Conservation (phyloP, 2,888 invertebrate species). For the Cephus pulcher region DNA sequence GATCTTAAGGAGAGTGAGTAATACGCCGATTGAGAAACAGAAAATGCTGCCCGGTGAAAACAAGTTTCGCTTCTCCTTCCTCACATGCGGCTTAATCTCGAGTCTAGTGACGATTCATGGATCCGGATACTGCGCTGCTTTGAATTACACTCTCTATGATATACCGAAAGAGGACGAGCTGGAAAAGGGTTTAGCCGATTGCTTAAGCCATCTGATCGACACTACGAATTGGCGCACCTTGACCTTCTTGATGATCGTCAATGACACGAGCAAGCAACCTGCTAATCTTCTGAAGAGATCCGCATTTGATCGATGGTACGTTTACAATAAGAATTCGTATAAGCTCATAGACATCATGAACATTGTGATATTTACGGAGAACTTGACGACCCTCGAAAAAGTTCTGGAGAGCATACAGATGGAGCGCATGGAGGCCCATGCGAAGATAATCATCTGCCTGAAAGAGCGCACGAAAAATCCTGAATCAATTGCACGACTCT, state of each 20-base stretch:
- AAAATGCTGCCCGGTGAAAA: too few species aligned
- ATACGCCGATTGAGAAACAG: too few species aligned
- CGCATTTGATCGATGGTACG: not conserved
- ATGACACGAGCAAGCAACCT: not conserved
- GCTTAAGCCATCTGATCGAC: not conserved
- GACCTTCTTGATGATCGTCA: slow-evolving; percentile 7
- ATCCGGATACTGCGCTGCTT: too few species aligned
- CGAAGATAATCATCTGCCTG: slow-evolving; percentile 3
- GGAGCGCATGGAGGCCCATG: not conserved
- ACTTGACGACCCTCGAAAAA: slow-evolving; percentile 1
- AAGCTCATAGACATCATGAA: not conserved
- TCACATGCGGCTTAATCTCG: too few species aligned
- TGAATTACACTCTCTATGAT: too few species aligned
- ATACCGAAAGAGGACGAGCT: too few species aligned
- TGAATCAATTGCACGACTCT: slow-evolving; percentile 4
- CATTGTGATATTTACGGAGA: slow-evolving; percentile 1
- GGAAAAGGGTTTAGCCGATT: not conserved
- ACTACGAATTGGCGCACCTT: not conserved
- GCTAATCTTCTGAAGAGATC: not conserved
- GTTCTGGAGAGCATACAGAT: not conserved
- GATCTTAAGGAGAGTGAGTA: too few species aligned
- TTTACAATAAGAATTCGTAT: not conserved
- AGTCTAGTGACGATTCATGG: too few species aligned
- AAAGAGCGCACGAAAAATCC: not conserved
- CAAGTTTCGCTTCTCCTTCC: too few species aligned